These are phyloP conservation scores for Drosophila nigrodunni DNA, from an alignment of 1,140 invertebrate genomes.

Conservation along the genomic window DNA sequence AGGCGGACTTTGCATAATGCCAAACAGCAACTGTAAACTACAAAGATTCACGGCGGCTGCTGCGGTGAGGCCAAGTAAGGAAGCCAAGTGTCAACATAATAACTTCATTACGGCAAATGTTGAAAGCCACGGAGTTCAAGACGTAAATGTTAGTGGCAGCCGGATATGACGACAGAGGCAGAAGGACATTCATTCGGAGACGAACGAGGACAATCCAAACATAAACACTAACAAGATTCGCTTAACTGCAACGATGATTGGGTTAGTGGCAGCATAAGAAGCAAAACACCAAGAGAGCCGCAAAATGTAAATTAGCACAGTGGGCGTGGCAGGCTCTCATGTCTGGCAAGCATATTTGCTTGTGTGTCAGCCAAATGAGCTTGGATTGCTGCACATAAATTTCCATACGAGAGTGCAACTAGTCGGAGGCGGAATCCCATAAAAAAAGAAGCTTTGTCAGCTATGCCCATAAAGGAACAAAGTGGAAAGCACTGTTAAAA, in stretches of 20 bases:
- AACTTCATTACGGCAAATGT: constrained; percentile 66
- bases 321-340: constrained; percentile 3
- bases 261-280: constrained; percentile 4
- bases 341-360: constrained; percentile 55
- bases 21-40: constrained; percentile 45
- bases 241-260: constrained; percentile 35
- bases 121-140: constrained; percentile 40
- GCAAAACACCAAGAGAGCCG: background rate
- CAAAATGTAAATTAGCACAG: constrained; percentile 32
- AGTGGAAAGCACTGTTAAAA: no score
- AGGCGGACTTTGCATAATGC: constrained; percentile 29
- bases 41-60: constrained; percentile 54
- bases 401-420: constrained; percentile 37
- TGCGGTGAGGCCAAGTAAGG: constrained; percentile 51
- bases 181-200: constrained; percentile 5
- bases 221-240: constrained; percentile 59
- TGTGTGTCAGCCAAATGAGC: constrained; percentile 69
- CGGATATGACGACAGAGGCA: constrained; percentile 19
- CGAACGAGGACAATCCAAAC: constrained; percentile 66
- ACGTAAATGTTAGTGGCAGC: background rate
- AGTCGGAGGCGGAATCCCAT: constrained; percentile 19
- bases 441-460: constrained; percentile 16
- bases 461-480: background rate
- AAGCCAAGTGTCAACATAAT: constrained; percentile 80
- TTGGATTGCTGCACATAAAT: constrained; percentile 73